Evolutionary conservation across 2,113 vertebrate species (phyloP), one percentile per base, ranked within the genome.

Genomic region (Rhynchomys soricoides): DNA sequence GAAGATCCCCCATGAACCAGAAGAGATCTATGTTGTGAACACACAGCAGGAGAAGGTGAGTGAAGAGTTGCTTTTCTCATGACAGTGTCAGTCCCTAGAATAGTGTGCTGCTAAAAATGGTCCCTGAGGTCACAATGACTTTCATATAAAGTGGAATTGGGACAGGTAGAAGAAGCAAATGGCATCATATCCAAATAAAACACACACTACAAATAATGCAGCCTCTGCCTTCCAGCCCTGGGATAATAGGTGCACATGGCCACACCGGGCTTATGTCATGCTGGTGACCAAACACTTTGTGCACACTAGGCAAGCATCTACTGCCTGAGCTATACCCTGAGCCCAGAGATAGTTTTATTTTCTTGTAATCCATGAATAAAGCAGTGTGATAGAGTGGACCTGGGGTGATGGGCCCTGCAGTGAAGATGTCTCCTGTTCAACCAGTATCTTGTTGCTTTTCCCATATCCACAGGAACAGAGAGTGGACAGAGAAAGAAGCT

Each of bases 81-180:
- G 31, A 52, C 52, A 86, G n/a, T 0, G 2, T 40, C 55, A 48
- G 57, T 21, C 13, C 50, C 62, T 37, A 83, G 43, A 90, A 86
- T 71, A 86, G 70, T 62, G 15, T 64, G 21, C 70, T 52, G 73
- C 86, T 62, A 77, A 86, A 95, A 90, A 59, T 77, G 62, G 70
- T 34, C 45, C 7, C 1, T 89, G 55, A 75, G 73, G n/a, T 62
- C 75, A 29, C 68, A 48, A 50, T 43, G 43, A 75, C 81, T 71
- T 86, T 64, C 31, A n/a, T 71, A 50, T 37, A 62, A 52, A 62
- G 48, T 68, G 13, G 78, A 79, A 57, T 2, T 78, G 89, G 62
- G 59, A 59, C 29, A 29, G 4, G 37, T 71, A 50, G 37, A 78
- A 74, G 48, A 17, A 50, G 50, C 22, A 48, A 48, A 64, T 26